phyloP scores from a whole-genome alignment of 2,888 invertebrate species.

The Plebejus melissa region DNA sequence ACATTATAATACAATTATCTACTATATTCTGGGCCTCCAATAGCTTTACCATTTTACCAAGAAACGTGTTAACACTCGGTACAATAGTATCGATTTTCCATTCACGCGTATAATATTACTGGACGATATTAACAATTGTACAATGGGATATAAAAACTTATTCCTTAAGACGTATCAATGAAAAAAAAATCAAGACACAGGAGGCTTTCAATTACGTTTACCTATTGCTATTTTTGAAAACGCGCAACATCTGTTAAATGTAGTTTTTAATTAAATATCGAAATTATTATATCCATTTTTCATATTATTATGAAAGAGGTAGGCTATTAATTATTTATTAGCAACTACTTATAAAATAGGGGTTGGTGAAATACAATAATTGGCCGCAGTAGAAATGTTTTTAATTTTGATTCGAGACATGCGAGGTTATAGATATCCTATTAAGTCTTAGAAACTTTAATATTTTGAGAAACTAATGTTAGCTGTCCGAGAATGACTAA shows the following conservation, averaged over 20 bases:
- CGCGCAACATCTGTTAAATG: background rate
- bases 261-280: too few relatives aligned
- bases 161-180: background rate
- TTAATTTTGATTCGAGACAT: background rate
- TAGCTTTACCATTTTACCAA: background rate
- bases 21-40: background rate
- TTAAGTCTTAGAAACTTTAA: background rate
- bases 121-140: conserved; percentile 25
- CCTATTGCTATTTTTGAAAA: background rate
- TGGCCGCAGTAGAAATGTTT: too few relatives aligned
- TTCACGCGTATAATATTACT: conserved; percentile 31
- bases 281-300: too few relatives aligned
- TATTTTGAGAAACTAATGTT: background rate
- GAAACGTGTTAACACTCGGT: conserved; percentile 27
- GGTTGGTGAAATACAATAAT: too few relatives aligned
- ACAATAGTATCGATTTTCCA: conserved; percentile 34
- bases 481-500: background rate
- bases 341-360: too few relatives aligned
- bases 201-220: background rate
- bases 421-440: background rate
- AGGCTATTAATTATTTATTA: too few relatives aligned
- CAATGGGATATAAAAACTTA: conserved; percentile 21
- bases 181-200: background rate
- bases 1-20: conserved; percentile 18
- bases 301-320: too few relatives aligned